Conservation (phyloP, 1,140 invertebrate genomes). For the Bemisia tabaci region DNA sequence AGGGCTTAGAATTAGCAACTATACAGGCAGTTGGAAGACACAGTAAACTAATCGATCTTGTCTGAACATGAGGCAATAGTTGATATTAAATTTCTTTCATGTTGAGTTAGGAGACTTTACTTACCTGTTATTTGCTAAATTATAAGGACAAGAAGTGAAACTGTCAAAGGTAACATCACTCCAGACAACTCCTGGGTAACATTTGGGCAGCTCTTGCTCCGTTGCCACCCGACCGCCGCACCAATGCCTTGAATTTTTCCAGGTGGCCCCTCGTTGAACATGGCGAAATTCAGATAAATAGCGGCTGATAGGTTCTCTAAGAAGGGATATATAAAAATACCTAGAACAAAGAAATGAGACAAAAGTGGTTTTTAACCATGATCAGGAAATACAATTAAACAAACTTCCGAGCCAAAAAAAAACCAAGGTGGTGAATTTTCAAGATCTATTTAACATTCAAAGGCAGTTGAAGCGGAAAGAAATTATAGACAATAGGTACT, state of each 20-base stretch:
- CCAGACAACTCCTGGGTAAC: constrained; percentile 55
- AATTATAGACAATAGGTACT: no score
- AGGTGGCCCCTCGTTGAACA: constrained; percentile 94
- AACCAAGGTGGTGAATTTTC: background rate
- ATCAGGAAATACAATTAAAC: background rate
- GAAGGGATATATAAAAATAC: constrained; percentile 93
- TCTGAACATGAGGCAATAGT: no score
- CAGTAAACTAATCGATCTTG: no score
- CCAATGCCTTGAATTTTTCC: constrained; percentile 70
- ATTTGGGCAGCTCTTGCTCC: constrained; percentile 57
- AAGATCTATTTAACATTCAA: no score
- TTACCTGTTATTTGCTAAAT: constrained; percentile 73
- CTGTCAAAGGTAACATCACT: constrained; percentile 56
- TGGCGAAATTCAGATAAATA: constrained; percentile 91
- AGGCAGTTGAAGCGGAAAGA: no score
- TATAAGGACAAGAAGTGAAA: constrained; percentile 79
- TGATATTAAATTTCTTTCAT: no score
- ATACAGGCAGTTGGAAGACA: no score
- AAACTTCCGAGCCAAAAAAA: background rate
- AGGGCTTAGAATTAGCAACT: no score
- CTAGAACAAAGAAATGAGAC: constrained; percentile 27
- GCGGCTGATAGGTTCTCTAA: constrained; percentile 77
- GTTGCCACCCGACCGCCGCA: constrained; percentile 72
- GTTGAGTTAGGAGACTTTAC: no score
- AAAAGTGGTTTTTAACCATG: background rate